These are phyloP conservation scores for Corvus hawaiiensis DNA, from an alignment of 2,113 vertebrate species.

Conservation along the genomic window DNA sequence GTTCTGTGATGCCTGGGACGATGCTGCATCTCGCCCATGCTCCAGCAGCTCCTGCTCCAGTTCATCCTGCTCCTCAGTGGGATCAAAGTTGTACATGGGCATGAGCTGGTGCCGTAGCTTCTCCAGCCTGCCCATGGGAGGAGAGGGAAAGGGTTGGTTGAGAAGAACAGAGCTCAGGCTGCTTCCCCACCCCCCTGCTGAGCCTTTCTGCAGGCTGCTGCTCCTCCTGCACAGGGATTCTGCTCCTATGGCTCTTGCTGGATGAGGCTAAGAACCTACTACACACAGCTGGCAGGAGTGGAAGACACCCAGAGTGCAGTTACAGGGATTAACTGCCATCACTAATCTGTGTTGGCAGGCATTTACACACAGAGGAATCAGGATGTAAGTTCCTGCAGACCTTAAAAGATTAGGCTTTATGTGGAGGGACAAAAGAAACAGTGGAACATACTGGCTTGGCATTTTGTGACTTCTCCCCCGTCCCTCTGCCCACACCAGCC, in stretches of 20 bases:
- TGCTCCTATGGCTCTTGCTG: not conserved
- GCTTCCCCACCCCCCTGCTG: not conserved
- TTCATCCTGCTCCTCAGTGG: constrained; percentile 94
- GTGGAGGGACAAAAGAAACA: not conserved
- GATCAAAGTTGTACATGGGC: constrained; percentile 99
- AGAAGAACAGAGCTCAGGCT: not conserved
- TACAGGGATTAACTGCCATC: not conserved
- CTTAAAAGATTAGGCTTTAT: not conserved
- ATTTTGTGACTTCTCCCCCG: not conserved
- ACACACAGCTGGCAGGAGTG: not conserved
- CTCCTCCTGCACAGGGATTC: not conserved
- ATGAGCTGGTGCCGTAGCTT: constrained; percentile 96
- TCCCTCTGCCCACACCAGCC: not conserved
- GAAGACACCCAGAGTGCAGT: not conserved
- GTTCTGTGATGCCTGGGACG: constrained; percentile 55
- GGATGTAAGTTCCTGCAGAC: constrained; percentile 5
- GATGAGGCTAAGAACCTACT: not conserved
- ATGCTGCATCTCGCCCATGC: constrained; percentile 82
- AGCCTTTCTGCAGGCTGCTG: not conserved
- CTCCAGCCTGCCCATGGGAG: constrained; percentile 80
- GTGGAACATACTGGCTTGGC: not conserved
- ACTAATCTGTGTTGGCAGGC: constrained; percentile 16
- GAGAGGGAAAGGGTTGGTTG: not conserved
- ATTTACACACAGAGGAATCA: not conserved
- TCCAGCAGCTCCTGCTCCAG: constrained; percentile 96